A percentile compares a stretch with the other conserved stretches of the same genome.
Evolutionary conservation across 2,113 vertebrate species (phyloP).

Genomic region (Gopherus flavomarginatus): DNA sequence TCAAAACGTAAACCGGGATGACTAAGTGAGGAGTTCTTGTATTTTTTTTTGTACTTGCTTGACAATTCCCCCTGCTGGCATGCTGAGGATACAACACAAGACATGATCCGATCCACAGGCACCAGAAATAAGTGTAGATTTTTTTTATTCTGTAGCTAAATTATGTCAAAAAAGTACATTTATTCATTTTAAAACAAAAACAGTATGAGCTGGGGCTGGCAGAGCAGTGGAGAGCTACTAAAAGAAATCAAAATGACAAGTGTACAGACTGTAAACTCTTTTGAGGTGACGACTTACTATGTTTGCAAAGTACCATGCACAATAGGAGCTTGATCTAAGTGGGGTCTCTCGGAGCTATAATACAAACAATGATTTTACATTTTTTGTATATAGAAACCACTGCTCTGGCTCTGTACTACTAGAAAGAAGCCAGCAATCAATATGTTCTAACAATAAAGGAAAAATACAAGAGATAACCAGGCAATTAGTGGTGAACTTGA

Average conservation of each 20-base stretch:
- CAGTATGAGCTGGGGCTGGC: neutral
- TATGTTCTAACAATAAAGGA: constrained; percentile 9
- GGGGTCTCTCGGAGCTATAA: neutral
- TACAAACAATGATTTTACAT: neutral
- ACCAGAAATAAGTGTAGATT: neutral
- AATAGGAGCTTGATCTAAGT: neutral
- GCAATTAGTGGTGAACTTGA: neutral
- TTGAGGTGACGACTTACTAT: neutral
- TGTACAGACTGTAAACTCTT: neutral
- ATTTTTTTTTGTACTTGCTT: neutral
- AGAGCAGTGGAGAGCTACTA: neutral
- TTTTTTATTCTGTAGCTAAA: neutral
- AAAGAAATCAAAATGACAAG: neutral
- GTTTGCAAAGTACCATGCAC: neutral
- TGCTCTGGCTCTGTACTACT: neutral
- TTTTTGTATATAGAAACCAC: neutral
- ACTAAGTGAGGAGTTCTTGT: too few relatives aligned
- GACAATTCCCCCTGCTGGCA: neutral
- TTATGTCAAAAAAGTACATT: neutral
- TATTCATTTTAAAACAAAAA: neutral
- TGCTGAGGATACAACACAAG: neutral
- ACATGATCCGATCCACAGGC: neutral
- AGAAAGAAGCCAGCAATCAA: neutral
- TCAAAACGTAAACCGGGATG: too few relatives aligned
- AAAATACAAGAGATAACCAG: neutral